Evolutionary conservation across 1,140 invertebrate genomes (phyloP).

Genomic region (Chironomus striatipennis): DNA sequence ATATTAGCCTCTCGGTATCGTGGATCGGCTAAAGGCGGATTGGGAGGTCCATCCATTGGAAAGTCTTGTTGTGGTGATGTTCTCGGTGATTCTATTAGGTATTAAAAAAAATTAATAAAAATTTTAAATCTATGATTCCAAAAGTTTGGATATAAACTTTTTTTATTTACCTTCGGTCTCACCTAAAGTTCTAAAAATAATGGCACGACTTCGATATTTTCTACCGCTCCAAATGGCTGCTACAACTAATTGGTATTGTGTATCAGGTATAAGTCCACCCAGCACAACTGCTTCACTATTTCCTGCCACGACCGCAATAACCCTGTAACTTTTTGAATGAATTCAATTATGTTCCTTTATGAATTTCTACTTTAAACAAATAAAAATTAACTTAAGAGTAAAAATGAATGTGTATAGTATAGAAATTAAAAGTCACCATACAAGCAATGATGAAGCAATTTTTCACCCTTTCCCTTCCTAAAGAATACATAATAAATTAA

Average conservation of each 20-base stretch:
- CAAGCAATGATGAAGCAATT: not conserved
- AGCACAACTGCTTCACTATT: conserved; percentile 75
- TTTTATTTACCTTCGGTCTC: conserved; percentile 35
- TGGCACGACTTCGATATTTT: conserved; percentile 68
- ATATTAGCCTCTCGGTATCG: not conserved
- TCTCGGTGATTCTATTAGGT: conserved; percentile 54
- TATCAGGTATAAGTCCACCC: conserved; percentile 68
- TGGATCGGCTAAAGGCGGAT: not conserved
- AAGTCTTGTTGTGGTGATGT: conserved; percentile 60
- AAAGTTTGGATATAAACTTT: not conserved
- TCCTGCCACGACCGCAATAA: conserved; percentile 74
- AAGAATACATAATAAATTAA: too few species aligned
- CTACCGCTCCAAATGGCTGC: conserved; percentile 68
- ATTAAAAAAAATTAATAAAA: conserved; percentile 11
- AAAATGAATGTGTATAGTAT: too few species aligned
- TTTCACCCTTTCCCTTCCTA: not conserved
- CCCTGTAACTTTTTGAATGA: conserved; percentile 67
- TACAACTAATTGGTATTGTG: conserved; percentile 75
- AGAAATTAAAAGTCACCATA: not conserved
- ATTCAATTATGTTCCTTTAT: conserved; percentile 38
- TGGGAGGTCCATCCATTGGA: conserved; percentile 29
- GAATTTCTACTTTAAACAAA: conserved; percentile 1
- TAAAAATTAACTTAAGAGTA: not conserved
- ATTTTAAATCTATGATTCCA: too few species aligned
- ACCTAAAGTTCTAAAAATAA: conserved; percentile 81